Base-by-base conservation (phyloP, 2,113 vertebrate species). In the Abramis brama region DNA sequence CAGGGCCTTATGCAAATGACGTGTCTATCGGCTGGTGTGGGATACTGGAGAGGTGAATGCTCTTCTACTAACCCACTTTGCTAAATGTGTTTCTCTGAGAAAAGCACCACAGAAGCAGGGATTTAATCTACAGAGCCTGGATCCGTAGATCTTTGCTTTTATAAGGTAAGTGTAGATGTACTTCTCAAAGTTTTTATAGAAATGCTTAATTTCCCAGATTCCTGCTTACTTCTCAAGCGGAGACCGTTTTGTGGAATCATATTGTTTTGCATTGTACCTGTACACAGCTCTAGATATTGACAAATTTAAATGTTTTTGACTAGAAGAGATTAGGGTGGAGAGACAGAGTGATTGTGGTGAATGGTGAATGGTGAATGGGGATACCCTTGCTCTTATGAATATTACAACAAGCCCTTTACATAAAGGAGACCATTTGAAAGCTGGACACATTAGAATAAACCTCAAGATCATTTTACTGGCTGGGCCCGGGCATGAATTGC, bases 401-500 rank as follows among this genome's bases (percentile, higher is more conserved):
- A 97, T 97, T 96, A 95, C 89, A 96, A 94, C 90, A 6, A 93
- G 79, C 86, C 80, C 74, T 86, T 93, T 93, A 93, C 91, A 90
- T 95, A 92, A 93, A 90, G 87, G 87, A 92, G 92, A 88, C 76
- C 92, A 96, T 96, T 95, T 96, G 95, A 96, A 95, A 96, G 95
- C 95, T 94, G 93, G 92, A 95, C 93, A 89, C 93, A 96, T 96
- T 96, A 95, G 96, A 97, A 97, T 97, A 95, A 89, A 95, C 94
- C 87, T 93, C 91, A 93, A 94, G 95, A 95, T 95, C 94, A 95
- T 96, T 95, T 96, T 94, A 94, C 95, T 95, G 94, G 94, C 85
- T 90, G 90, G 85, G 89, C 91, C 87, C 88, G 87, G 90, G 91
- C 90, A 94, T 94, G 93, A 93, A 92, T 95, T 94, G 93, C 91